Conservation (phyloP, 2,888 invertebrate species). For the Pterostichus niger region DNA sequence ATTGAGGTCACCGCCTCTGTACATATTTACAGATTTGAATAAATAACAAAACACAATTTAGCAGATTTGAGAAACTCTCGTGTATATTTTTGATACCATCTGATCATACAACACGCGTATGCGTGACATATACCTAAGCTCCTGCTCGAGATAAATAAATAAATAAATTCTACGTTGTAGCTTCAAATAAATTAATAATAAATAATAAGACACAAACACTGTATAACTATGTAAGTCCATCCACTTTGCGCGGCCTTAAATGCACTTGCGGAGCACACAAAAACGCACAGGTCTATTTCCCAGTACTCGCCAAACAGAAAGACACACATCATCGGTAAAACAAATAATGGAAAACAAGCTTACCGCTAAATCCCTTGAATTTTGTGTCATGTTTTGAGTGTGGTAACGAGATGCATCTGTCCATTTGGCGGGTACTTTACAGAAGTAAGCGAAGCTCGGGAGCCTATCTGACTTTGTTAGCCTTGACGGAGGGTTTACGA, state of each 20-base stretch:
- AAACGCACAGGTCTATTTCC: conserved; percentile 1
- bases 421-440: conserved; percentile 41
- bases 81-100: conserved; percentile 63
- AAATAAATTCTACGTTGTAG: conserved; percentile 53
- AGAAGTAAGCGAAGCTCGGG: conserved; percentile 12
- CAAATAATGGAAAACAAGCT: not conserved
- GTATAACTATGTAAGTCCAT: conserved; percentile 35
- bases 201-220: conserved; percentile 64
- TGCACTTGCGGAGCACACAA: too few species aligned
- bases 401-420: not conserved
- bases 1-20: conserved; percentile 46
- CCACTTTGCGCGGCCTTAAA: conserved; percentile 35
- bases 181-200: conserved; percentile 61
- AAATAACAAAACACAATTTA: conserved; percentile 64
- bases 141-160: conserved; percentile 60
- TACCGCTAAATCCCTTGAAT: not conserved
- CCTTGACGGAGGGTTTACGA: conserved; percentile 77
- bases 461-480: conserved; percentile 78
- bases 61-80: conserved; percentile 59
- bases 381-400: too few species aligned
- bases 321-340: conserved; percentile 5
- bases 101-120: conserved; percentile 64
- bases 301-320: conserved; percentile 47
- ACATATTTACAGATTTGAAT: conserved; percentile 57
- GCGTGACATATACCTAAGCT: conserved; percentile 66